phyloP scores from a whole-genome alignment of 2,888 invertebrate species.

The Pemphredon lugubris region DNA sequence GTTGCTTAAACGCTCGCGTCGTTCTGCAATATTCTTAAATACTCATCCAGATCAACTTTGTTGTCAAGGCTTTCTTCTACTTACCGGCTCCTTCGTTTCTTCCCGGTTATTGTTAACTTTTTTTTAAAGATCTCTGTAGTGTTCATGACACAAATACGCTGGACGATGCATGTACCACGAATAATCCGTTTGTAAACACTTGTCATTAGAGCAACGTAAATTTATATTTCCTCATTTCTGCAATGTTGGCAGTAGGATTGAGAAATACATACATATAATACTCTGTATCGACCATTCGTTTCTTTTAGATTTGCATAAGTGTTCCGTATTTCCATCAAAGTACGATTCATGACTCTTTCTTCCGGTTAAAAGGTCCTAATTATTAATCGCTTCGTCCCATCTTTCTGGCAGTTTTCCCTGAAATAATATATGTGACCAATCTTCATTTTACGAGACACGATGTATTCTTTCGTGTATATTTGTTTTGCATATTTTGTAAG shows the following conservation, averaged over 20 bases:
- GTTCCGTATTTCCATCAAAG: no score
- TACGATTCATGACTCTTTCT: no score
- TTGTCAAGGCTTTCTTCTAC: neutral
- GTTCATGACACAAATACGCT: no score
- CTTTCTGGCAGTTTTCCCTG: neutral
- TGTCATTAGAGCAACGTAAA: no score
- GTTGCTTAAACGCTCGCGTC: conserved; percentile 7
- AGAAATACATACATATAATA: neutral
- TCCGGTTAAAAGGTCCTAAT: no score
- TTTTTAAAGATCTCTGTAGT: no score
- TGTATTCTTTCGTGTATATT: neutral
- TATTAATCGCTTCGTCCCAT: neutral
- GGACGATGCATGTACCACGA: neutral
- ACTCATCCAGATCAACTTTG: neutral
- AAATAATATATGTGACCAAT: neutral
- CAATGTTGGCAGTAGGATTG: no score
- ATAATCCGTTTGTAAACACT: neutral
- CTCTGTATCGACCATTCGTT: no score
- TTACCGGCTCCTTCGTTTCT: neutral
- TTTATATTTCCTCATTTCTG: neutral
- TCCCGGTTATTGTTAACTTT: no score
- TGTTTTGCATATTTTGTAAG: neutral
- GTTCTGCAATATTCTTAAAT: neutral
- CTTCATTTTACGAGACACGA: neutral
- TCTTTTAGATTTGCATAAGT: neutral